Evolutionary conservation across 2,113 vertebrate genomes (phyloP).

Genomic region (Pangasianodon hypophthalmus): DNA sequence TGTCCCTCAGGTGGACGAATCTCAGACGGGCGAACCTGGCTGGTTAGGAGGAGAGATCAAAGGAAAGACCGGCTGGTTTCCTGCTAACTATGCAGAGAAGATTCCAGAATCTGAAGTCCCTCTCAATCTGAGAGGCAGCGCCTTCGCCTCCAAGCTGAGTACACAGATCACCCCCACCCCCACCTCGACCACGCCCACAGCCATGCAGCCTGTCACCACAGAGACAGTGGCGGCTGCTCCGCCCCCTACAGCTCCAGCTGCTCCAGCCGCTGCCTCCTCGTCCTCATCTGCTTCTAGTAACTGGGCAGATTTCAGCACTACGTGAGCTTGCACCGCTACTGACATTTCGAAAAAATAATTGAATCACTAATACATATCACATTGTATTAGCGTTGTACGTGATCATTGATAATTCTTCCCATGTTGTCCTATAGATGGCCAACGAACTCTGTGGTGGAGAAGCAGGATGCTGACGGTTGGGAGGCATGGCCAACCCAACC

Average conservation of each 20-base stretch:
- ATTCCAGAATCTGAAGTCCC: constrained; percentile 90
- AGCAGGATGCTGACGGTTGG: constrained; percentile 89
- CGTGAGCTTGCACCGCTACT: constrained; percentile 73
- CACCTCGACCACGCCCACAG: constrained; percentile 59
- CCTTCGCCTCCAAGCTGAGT: constrained; percentile 74
- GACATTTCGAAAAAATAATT: background rate
- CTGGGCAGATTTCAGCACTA: constrained; percentile 99
- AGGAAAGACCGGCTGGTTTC: constrained; percentile 97
- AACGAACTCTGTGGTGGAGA: constrained; percentile 75
- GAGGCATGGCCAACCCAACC: constrained; percentile 86
- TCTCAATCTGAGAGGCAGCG: constrained; percentile 73
- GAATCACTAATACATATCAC: background rate
- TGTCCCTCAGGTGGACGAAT: constrained; percentile 88
- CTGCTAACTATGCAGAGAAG: constrained; percentile 95
- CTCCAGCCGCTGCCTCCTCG: constrained; percentile 62
- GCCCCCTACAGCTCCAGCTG: constrained; percentile 53
- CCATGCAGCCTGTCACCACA: constrained; percentile 64
- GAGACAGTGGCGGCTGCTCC: constrained; percentile 60
- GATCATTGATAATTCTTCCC: background rate
- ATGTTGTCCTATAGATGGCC: constrained; percentile 82
- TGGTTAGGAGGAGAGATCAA: constrained; percentile 96
- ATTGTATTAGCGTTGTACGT: background rate
- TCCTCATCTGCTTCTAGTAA: constrained; percentile 82
- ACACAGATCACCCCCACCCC: constrained; percentile 68
- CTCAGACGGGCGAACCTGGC: constrained; percentile 95